A percentile compares a stretch with the other conserved stretches of the same genome.
These are phyloP conservation scores for Sapayoa aenigma DNA, from an alignment of 2,113 vertebrate species.

Conservation along the genomic window DNA sequence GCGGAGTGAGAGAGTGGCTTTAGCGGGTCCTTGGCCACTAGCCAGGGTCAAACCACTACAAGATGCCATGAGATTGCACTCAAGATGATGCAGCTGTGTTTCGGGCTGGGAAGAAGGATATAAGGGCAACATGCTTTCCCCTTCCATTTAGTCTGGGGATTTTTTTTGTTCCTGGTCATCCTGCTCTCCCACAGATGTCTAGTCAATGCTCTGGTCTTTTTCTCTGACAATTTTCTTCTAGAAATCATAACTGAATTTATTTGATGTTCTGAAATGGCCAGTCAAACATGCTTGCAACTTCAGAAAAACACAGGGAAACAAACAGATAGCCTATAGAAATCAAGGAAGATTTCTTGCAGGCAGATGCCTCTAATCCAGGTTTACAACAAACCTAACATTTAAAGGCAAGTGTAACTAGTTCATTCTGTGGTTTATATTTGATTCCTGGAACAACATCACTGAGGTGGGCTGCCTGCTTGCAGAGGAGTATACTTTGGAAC, in stretches of 20 bases:
- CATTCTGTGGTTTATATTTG: neutral
- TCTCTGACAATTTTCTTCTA: neutral
- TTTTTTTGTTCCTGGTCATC: neutral
- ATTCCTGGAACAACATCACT: neutral
- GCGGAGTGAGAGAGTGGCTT: too few relatives aligned
- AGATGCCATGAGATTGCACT: too few relatives aligned
- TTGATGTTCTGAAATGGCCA: neutral
- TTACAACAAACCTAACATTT: neutral
- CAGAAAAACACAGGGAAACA: neutral
- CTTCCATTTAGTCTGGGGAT: neutral
- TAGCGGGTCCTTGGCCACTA: too few relatives aligned
- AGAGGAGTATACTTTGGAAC: neutral
- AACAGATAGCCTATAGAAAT: neutral
- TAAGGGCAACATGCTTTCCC: neutral
- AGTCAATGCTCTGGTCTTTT: neutral
- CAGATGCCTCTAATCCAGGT: neutral
- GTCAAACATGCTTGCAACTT: neutral
- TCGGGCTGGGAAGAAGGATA: neutral
- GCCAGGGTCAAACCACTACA: too few relatives aligned
- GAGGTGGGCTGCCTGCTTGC: neutral
- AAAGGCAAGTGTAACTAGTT: neutral
- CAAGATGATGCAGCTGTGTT: neutral
- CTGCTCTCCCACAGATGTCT: neutral
- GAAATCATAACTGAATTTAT: neutral
- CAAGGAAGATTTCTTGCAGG: neutral